phyloP scores from a whole-genome alignment of 2,113 vertebrate genomes.

The Aegotheles bennettii region DNA sequence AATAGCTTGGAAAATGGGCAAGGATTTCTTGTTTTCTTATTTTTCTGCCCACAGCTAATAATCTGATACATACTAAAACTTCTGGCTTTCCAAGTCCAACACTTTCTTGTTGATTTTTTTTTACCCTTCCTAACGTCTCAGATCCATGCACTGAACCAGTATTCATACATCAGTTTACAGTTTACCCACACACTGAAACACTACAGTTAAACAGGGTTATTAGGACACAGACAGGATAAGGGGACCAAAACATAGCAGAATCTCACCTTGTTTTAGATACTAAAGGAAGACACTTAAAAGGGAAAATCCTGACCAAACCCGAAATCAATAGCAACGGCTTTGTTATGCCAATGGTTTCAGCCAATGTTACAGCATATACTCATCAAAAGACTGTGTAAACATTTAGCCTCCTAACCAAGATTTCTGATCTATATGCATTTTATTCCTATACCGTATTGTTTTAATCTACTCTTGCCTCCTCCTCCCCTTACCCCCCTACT shows the following conservation, averaged over 20 bases:
- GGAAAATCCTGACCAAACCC: not conserved
- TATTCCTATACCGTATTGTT: not conserved
- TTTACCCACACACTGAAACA: not conserved
- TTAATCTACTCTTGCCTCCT: not conserved
- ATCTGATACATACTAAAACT: not conserved
- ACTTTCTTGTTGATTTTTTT: not conserved
- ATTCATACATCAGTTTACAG: not conserved
- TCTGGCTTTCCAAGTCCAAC: not conserved
- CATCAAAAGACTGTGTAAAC: not conserved
- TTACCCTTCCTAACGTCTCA: not conserved
- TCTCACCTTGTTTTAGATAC: not conserved
- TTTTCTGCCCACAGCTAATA: not conserved
- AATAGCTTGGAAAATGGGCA: not conserved
- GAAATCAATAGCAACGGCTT: not conserved
- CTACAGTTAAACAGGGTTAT: not conserved
- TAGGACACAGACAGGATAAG: not conserved
- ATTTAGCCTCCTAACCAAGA: not conserved
- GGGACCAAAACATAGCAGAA: not conserved
- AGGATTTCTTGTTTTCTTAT: not conserved
- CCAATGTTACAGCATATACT: not conserved
- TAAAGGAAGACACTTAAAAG: not conserved
- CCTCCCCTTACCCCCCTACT: not conserved
- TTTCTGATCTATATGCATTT: not conserved
- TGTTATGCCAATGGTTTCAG: not conserved
- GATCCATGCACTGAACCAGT: not conserved